A percentile compares a stretch with the other conserved stretches of the same genome.
These are phyloP conservation scores for Zoanthus sansibaricus DNA, from an alignment of 92 coral and sea anemone species.

Conservation along the genomic window DNA sequence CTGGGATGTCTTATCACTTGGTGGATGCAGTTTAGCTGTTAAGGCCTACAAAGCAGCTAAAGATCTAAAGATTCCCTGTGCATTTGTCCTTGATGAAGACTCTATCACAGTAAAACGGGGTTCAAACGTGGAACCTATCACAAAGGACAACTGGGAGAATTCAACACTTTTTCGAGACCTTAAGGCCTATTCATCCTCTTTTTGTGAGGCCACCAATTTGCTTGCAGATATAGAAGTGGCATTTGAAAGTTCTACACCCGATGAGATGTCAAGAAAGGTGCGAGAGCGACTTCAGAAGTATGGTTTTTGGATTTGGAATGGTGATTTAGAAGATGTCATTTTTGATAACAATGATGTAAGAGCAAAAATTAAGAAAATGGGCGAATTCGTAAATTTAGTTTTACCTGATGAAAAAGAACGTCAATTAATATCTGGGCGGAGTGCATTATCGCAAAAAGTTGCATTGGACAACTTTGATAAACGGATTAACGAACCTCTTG, in stretches of 20 bases:
- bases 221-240: not conserved
- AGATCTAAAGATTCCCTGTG: constrained; percentile 22
- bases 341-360: not conserved
- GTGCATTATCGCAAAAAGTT: not conserved
- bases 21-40: constrained; percentile 17
- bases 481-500: not conserved
- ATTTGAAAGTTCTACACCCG: not conserved
- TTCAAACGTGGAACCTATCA: not conserved
- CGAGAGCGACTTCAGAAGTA: not conserved
- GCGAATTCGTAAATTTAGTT: not conserved
- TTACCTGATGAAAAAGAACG: not conserved
- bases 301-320: constrained; percentile 39
- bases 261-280: not conserved
- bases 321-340: constrained; percentile 9
- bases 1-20: constrained; percentile 40
- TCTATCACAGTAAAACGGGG: constrained; percentile 21
- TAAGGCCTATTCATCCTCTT: not conserved
- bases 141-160: constrained; percentile 23
- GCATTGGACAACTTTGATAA: not conserved
- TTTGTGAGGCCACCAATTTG: not conserved
- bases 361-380: not conserved
- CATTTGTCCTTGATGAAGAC: constrained; percentile 20
- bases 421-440: not conserved
- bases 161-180: constrained; percentile 3
- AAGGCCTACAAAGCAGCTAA: constrained; percentile 42